Evolutionary conservation across 2,113 vertebrate species (phyloP).

Genomic region (Helogale parvula): DNA sequence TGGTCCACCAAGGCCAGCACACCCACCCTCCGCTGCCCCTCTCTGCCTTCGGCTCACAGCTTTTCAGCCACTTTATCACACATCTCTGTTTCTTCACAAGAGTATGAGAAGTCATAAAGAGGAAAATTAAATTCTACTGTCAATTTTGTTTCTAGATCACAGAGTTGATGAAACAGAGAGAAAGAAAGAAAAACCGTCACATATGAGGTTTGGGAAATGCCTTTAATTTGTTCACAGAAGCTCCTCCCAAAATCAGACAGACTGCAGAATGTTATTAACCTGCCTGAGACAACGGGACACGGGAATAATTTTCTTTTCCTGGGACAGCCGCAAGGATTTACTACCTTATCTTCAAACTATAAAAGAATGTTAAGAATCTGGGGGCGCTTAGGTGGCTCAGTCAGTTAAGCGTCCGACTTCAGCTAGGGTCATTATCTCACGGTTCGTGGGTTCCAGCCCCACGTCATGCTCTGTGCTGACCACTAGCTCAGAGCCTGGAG

Average conservation of each 20-base stretch:
- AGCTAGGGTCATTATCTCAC: no score
- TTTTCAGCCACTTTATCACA: neutral
- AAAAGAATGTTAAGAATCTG: neutral
- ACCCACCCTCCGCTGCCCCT: neutral
- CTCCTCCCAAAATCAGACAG: neutral
- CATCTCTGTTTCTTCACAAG: neutral
- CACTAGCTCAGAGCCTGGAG: no score
- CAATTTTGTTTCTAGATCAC: constrained; percentile 20
- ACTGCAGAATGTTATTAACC: neutral
- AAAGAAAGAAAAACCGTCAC: constrained; percentile 8
- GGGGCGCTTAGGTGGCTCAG: neutral
- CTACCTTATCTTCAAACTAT: neutral
- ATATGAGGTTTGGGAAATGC: neutral
- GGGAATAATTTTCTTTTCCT: neutral
- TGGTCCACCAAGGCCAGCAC: neutral
- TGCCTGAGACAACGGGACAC: neutral
- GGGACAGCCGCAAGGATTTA: neutral
- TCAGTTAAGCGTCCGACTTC: no score
- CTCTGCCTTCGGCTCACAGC: neutral
- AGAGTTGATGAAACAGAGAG: constrained; percentile 36
- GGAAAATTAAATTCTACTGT: constrained; percentile 47
- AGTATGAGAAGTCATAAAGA: neutral
- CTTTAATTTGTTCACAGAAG: neutral
- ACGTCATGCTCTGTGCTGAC: no score
- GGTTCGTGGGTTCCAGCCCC: no score